phyloP scores from a whole-genome alignment of 2,888 invertebrate species.

The Notocelia uddmanniana region DNA sequence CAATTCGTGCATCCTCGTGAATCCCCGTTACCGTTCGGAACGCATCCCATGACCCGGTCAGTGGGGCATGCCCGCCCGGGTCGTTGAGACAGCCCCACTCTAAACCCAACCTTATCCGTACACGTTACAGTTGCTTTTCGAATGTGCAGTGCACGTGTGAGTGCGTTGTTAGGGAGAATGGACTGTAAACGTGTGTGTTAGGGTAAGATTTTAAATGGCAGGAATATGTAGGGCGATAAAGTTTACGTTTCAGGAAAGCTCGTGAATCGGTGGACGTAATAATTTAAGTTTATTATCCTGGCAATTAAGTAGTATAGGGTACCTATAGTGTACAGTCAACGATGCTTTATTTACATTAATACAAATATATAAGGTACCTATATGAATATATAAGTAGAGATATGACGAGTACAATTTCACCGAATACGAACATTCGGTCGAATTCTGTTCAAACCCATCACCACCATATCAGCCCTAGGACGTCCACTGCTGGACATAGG shows the following conservation, averaged over 20 bases:
- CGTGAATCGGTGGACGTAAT: neutral
- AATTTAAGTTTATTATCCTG: slow-evolving; percentile 1
- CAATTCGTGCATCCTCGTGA: slow-evolving; percentile 27
- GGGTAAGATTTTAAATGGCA: neutral
- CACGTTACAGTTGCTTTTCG: neutral
- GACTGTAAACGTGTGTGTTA: neutral
- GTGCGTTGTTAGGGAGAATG: neutral
- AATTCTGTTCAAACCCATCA: no score
- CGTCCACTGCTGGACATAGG: no score
- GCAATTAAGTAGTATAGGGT: neutral
- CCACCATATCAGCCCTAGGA: no score
- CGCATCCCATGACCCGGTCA: slow-evolving; percentile 58
- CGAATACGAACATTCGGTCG: no score
- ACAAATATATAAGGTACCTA: no score
- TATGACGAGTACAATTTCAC: no score
- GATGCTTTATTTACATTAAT: no score
- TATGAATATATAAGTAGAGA: no score
- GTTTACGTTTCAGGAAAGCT: slow-evolving; percentile 3
- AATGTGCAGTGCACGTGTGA: neutral
- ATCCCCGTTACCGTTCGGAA: slow-evolving; percentile 44
- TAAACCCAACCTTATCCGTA: neutral
- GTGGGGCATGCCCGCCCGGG: slow-evolving; percentile 56
- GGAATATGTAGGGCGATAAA: slow-evolving; percentile 6
- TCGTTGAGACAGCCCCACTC: neutral
- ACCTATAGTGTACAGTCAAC: no score